Evolutionary conservation across 2,797 vertebrate genomes (phyloP).

Genomic region (Gymnoscopelus microlampas): DNA sequence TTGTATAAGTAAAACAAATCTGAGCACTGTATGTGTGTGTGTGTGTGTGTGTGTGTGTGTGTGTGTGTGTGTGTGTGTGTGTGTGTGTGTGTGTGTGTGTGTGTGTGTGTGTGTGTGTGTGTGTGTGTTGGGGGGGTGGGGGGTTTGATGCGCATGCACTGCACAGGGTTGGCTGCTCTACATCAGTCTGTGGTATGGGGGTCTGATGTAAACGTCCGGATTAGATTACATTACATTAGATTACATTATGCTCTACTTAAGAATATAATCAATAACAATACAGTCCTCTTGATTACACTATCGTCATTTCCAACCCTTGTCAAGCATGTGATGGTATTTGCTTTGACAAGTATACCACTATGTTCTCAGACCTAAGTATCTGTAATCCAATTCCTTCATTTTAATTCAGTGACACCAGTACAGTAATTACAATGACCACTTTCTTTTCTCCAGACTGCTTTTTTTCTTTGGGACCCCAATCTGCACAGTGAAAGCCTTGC

Average conservation of each 20-base stretch:
- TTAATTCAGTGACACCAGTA: no score
- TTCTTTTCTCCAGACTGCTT: no score
- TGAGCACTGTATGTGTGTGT: constrained; percentile 17
- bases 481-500: no score
- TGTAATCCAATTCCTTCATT: no score
- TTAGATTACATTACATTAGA: neutral
- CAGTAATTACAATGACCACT: no score
- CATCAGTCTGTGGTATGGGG: neutral
- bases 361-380: no score
- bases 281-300: neutral
- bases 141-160: no score
- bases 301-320: neutral
- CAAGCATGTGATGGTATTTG: neutral
- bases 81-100: no score
- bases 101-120: constrained; percentile 2
- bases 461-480: no score
- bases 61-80: constrained; percentile 6
- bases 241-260: neutral
- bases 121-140: constrained; percentile 15
- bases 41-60: constrained; percentile 11
- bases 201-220: neutral
- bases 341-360: neutral
- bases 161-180: neutral
- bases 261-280: neutral
- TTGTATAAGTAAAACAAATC: no score